These are phyloP conservation scores for Aleiodes sp. DNA, from an alignment of 1,140 invertebrate species.

Conservation along the genomic window DNA sequence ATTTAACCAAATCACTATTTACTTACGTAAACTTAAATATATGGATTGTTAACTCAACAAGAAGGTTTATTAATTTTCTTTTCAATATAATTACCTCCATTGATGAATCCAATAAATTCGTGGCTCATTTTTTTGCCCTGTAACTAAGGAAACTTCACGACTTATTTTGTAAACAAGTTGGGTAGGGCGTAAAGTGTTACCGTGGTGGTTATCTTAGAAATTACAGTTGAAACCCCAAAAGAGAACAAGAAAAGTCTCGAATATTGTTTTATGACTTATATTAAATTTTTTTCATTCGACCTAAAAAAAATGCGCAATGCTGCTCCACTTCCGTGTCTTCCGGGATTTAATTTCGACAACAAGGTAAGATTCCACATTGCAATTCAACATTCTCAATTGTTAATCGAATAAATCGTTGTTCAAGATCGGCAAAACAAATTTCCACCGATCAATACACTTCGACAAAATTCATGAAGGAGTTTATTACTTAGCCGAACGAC, in stretches of 20 bases:
- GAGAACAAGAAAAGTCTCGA: no score
- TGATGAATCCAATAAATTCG: not conserved
- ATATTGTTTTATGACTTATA: no score
- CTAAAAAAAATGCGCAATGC: not conserved
- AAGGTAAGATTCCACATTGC: not conserved
- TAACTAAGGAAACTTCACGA: not conserved
- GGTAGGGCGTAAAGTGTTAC: not conserved
- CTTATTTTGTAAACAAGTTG: no score
- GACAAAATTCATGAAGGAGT: constrained; percentile 66
- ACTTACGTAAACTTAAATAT: no score
- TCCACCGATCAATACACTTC: constrained; percentile 68
- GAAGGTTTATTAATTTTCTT: no score
- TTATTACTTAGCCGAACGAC: constrained; percentile 66
- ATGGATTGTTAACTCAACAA: no score
- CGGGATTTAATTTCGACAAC: constrained; percentile 22
- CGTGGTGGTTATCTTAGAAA: no score
- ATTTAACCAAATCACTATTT: no score
- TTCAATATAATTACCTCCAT: no score
- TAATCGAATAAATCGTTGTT: constrained; percentile 21
- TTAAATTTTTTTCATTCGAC: no score
- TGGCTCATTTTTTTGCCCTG: not conserved
- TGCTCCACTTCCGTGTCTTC: not conserved
- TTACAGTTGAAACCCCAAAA: no score
- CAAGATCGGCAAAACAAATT: constrained; percentile 69
- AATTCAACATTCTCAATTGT: not conserved